Percentiles rank a stretch among this genome's conserved stretches.
These are phyloP conservation scores for Polymixis flavicincta DNA, from an alignment of 2,888 invertebrate species.

Conservation along the genomic window DNA sequence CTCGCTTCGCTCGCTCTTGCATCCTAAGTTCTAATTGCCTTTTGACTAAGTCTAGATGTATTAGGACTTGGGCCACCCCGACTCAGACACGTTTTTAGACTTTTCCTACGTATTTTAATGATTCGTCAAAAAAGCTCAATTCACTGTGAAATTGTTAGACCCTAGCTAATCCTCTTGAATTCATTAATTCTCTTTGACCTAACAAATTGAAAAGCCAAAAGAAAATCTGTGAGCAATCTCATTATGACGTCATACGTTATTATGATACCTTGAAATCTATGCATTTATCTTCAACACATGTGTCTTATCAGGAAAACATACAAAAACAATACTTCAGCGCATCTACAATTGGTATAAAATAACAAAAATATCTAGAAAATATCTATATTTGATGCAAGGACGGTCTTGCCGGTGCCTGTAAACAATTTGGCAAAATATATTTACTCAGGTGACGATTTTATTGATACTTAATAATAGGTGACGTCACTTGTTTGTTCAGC, in stretches of 20 bases:
- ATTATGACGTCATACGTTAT: conserved; percentile 1
- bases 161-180: no score
- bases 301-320: conserved; percentile 37
- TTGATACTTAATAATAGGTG: neutral
- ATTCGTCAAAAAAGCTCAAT: no score
- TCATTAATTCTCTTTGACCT: neutral
- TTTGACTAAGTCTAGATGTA: neutral
- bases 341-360: conserved; percentile 3
- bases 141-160: no score
- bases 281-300: conserved; percentile 31
- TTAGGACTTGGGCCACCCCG: neutral
- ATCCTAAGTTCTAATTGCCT: neutral
- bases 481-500: conserved; percentile 15
- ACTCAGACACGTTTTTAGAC: no score
- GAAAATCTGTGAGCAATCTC: conserved; percentile 5
- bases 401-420: conserved; percentile 13
- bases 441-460: conserved; percentile 36
- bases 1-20: neutral
- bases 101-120: no score
- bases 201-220: neutral
- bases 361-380: conserved; percentile 13
- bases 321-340: conserved; percentile 4
- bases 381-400: neutral
- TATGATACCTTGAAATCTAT: conserved; percentile 31
- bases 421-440: conserved; percentile 25